Base-by-base conservation (phyloP, 2,113 vertebrate genomes). In the Bolborhynchus lineola region DNA sequence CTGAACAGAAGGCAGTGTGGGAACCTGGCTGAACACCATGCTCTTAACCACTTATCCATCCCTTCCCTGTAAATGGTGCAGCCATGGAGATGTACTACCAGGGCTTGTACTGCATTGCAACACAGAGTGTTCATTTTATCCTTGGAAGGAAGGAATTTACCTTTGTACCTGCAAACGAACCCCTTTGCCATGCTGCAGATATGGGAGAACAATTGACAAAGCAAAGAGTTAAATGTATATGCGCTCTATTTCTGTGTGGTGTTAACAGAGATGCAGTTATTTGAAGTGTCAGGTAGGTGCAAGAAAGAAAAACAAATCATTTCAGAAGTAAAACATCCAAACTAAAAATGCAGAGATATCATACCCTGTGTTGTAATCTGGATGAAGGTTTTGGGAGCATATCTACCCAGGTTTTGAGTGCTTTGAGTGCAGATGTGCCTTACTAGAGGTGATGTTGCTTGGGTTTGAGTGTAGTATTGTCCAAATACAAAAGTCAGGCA, bases 81-180 rank as follows among this genome's bases (percentile, higher is more conserved):
- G 25, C 37, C 35, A 7, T 1, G 2, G n/a, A 6, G 1, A 1
- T 28, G 33, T 37, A 10, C 19, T 24, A 7, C 7, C 11, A 16
- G 35, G 46, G 35, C 33, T 63, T 1, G 7, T 64, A 55, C 63
- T 50, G 33, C 25, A 37, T 55, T 55, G 53, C 46, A 71, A 24
- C 29, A 33, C 7, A 2, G 0, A 1, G 8, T 12, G 15, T 37
- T 75, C 9, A 2, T 35, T 44, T 80, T n/a, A 7, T 14, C 39
- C 28, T 67, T 31, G 5, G 25, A 41, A 75, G 46, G 52, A 80
- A 71, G 24, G 18, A 37, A n/a, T 16, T 35, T 52, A 4, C 6
- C 64, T 44, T 59, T 11, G 16, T 7, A 23, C 67, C 63, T 71
- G 57, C 35, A 62, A 10, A 18, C 9, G 33, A 68, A 18, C 15